These are phyloP conservation scores for Rugalucina vietnamica DNA, from an alignment of 2,888 invertebrate genomes.

Conservation along the genomic window DNA sequence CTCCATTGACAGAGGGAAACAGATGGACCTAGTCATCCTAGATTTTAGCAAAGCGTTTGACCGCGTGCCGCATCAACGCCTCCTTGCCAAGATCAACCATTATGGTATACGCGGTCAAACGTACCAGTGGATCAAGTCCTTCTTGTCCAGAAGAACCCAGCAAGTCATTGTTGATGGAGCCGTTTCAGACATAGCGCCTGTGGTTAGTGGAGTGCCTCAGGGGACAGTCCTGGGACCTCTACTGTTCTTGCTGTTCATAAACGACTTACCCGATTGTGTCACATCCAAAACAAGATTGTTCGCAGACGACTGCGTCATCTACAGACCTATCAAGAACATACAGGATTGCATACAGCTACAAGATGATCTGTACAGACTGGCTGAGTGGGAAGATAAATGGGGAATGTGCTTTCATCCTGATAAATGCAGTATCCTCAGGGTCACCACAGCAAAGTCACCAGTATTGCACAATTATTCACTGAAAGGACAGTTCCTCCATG, in stretches of 20 bases:
- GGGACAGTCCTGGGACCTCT: not conserved
- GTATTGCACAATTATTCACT: not conserved
- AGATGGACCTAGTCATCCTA: not conserved
- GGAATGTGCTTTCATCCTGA: not conserved
- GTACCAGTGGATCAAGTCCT: not conserved
- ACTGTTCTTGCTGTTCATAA: conserved; percentile 4
- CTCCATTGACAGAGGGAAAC: not conserved
- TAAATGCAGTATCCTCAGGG: not conserved
- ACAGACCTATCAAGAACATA: not conserved
- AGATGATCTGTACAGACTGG: not conserved
- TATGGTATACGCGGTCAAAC: not conserved
- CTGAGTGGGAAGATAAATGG: conserved; percentile 1
- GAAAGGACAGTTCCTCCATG: not conserved
- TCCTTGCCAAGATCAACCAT: not conserved
- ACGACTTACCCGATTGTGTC: not conserved
- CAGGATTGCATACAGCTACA: not conserved
- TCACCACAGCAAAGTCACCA: not conserved
- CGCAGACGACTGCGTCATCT: conserved; percentile 6
- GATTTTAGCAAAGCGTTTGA: not conserved
- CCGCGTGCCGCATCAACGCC: not conserved
- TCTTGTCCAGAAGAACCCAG: not conserved
- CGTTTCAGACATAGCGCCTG: not conserved
- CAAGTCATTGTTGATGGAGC: not conserved
- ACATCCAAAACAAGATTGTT: not conserved
- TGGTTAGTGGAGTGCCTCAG: conserved; percentile 2